Base-by-base conservation (phyloP, 2,888 invertebrate genomes). In the Andrena minutula region DNA sequence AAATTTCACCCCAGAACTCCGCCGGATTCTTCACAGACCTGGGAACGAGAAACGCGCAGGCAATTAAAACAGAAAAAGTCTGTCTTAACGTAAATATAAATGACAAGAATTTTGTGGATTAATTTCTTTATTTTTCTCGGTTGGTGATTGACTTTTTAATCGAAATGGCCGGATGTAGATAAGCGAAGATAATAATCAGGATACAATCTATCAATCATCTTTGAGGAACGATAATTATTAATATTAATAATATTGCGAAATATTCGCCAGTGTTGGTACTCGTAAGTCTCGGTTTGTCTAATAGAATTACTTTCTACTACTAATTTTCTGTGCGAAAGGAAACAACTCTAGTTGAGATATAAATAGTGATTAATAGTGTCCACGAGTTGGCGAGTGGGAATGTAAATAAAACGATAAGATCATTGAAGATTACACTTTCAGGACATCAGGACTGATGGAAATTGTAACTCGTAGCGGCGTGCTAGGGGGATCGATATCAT, bases 1-100 rank as follows among this genome's bases (percentile, higher is more conserved):
- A 97, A 87, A 99, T 97, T 89, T 98, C 96, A 32, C 96, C 96
- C 99, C 99, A 99, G 94, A 99, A 99, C 76, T 95, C 96, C 88
- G 97, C 97, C 0, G 99, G 99, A 91, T 98, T 96, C 71, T 98
- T 97, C 83, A 99, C 95, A 0, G 99, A 99, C 91, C 94, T 94
- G 85, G 10, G 84, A 73, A 20, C 23, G 41, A 75, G 26, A 41
- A 56, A 26, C 8, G 20, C 8, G 12, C 20, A n/a, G 4, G 10
- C 7, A 56, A 47, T 58, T 73, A n/a, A n/a, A 5, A 12, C n/a
- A 16, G 2, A 41, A 4, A 5, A 16, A 4, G 16, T 16, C 16
- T 5, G 41, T 5, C 1, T 41, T 1, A 41, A 12, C 4, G 0
- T 16, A 16, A 41, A 41, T 41, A 16, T 16, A 41, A 16, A 41